These are phyloP conservation scores for Sceloporus tristichus DNA, from an alignment of 2,113 vertebrate species.

Conservation along the genomic window DNA sequence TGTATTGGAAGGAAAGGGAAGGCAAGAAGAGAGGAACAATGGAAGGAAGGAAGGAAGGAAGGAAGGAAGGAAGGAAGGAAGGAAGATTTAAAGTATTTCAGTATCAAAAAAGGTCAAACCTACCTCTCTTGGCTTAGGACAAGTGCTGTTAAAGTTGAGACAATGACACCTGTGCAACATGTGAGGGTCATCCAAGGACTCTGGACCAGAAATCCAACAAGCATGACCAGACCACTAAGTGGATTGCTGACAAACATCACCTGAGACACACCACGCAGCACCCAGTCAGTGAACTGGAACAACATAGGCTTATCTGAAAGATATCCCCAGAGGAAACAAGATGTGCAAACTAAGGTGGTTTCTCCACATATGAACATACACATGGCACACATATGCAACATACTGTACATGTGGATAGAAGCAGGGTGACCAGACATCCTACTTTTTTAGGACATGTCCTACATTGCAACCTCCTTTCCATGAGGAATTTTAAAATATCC, in stretches of 20 bases:
- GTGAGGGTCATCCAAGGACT: conserved; percentile 95
- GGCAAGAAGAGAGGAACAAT: no score
- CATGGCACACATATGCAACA: neutral
- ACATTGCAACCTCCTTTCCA: no score
- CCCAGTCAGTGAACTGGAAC: conserved; percentile 92
- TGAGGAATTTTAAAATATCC: no score
- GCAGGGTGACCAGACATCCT: no score
- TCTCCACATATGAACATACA: neutral
- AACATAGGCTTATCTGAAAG: conserved; percentile 87
- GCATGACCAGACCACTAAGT: conserved; percentile 88
- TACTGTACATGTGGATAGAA: no score
- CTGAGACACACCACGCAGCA: conserved; percentile 91
- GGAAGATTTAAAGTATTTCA: neutral
- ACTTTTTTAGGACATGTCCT: no score
- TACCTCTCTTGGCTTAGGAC: conserved; percentile 91
- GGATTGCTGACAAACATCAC: conserved; percentile 98
- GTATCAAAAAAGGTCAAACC: neutral
- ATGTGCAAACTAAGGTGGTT: neutral
- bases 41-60: neutral
- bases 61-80: neutral
- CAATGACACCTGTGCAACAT: conserved; percentile 87
- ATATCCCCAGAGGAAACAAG: neutral
- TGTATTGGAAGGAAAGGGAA: no score
- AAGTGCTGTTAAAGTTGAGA: conserved; percentile 90
- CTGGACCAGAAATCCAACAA: conserved; percentile 89